Conservation (phyloP, 35 echinoderm and acorn worm species). For the Strongylocentrotus purpuratus region DNA sequence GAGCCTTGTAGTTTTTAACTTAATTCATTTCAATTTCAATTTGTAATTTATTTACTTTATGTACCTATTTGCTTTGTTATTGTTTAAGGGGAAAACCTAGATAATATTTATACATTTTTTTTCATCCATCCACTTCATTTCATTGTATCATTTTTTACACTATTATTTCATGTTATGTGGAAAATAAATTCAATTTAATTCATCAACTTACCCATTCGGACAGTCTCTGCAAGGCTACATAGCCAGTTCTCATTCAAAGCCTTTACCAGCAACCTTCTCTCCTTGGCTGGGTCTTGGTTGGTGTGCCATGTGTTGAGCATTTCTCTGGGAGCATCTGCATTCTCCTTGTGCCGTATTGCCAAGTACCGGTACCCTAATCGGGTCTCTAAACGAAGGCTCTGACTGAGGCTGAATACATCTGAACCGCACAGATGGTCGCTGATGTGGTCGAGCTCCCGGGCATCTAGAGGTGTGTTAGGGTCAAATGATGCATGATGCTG, state of each 20-base stretch:
- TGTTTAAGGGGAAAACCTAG: too few species aligned
- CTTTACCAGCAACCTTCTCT: neutral
- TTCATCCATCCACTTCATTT: too few species aligned
- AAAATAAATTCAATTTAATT: too few species aligned
- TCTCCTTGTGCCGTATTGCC: neutral
- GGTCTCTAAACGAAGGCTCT: neutral
- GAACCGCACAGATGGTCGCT: neutral
- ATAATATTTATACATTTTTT: too few species aligned
- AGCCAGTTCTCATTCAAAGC: neutral
- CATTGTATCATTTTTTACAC: too few species aligned
- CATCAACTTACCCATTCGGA: neutral
- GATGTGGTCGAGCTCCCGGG: too few species aligned
- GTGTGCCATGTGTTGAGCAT: conserved; percentile 24
- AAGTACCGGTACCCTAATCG: neutral
- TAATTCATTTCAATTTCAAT: too few species aligned
- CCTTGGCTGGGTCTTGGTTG: neutral
- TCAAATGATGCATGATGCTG: neutral
- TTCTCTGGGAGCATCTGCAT: neutral
- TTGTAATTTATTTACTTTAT: too few species aligned
- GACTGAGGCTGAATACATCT: neutral
- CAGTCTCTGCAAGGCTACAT: neutral
- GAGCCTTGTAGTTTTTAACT: too few species aligned
- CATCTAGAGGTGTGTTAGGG: neutral
- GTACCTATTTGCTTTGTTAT: too few species aligned
- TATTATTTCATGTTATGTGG: too few species aligned